Evolutionary conservation across 1,140 invertebrate species (phyloP).

Genomic region (Tetraneura akinire): DNA sequence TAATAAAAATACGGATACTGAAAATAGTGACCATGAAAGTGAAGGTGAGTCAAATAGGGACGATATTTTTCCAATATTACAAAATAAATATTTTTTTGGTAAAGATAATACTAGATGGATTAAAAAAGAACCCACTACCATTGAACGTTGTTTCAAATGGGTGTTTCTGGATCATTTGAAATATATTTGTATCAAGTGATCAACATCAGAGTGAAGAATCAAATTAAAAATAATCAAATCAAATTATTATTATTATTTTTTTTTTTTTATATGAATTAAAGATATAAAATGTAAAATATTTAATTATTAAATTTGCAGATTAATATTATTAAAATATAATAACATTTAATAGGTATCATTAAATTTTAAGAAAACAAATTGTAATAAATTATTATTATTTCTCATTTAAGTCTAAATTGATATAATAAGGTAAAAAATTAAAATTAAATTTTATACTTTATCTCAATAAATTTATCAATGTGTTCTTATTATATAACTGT

Average conservation of each 20-base stretch:
- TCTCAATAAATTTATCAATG: conserved; percentile 26
- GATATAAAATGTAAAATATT: conserved; percentile 21
- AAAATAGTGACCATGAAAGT: conserved; percentile 35
- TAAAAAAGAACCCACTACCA: too few species aligned
- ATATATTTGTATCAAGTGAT: conserved; percentile 8
- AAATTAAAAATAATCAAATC: not conserved
- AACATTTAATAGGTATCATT: conserved; percentile 26
- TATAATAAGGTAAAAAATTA: conserved; percentile 24
- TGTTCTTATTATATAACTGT: conserved; percentile 24
- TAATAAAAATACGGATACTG: too few species aligned
- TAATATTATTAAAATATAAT: conserved; percentile 41
- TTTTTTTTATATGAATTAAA: not conserved
- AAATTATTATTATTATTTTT: too few species aligned
- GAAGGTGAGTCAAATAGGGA: conserved; percentile 18
- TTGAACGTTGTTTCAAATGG: conserved; percentile 4
- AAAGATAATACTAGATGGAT: too few species aligned
- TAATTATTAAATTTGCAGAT: conserved; percentile 26
- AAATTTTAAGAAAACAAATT: conserved; percentile 32
- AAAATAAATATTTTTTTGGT: too few species aligned
- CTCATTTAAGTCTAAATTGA: conserved; percentile 25
- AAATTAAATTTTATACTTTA: conserved; percentile 11
- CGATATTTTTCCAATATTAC: not conserved
- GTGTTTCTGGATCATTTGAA: not conserved
- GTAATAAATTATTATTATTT: conserved; percentile 29
- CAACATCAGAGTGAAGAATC: not conserved